phyloP scores from a whole-genome alignment of 2,797 vertebrate genomes.

The Lithobates pipiens region DNA sequence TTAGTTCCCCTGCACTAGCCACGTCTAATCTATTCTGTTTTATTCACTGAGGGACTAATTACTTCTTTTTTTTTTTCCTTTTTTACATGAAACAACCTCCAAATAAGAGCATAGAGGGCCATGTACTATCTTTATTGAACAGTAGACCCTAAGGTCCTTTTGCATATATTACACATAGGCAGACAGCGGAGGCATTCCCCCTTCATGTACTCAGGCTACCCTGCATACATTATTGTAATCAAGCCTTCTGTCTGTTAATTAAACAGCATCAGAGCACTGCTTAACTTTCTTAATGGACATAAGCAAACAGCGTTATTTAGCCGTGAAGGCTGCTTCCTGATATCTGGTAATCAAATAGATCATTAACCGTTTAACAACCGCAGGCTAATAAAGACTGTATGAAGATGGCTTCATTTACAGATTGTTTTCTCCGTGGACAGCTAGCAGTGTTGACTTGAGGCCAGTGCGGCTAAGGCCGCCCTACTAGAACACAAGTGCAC shows the following conservation, averaged over 20 bases:
- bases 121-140: constrained; percentile 80
- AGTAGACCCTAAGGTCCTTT: constrained; percentile 93
- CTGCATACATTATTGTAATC: constrained; percentile 78
- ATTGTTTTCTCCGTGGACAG: not conserved
- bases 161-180: constrained; percentile 87
- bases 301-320: constrained; percentile 65
- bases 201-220: constrained; percentile 69
- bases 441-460: not conserved
- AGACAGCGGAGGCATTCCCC: constrained; percentile 47
- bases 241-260: constrained; percentile 56
- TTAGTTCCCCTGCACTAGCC: constrained; percentile 73
- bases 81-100: constrained; percentile 85
- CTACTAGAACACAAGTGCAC: not conserved
- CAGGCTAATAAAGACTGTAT: constrained; percentile 15
- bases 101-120: constrained; percentile 79
- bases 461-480: not conserved
- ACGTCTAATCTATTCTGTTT: constrained; percentile 83
- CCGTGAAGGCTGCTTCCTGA: constrained; percentile 45
- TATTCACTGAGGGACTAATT: constrained; percentile 99
- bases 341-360: constrained; percentile 29
- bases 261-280: constrained; percentile 45
- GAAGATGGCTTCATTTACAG: constrained; percentile 19
- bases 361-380: constrained; percentile 35
- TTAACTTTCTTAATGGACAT: constrained; percentile 53
- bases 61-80: constrained; percentile 86